Base-by-base conservation (phyloP, 2,888 invertebrate species). In the Latheticus oryzae region DNA sequence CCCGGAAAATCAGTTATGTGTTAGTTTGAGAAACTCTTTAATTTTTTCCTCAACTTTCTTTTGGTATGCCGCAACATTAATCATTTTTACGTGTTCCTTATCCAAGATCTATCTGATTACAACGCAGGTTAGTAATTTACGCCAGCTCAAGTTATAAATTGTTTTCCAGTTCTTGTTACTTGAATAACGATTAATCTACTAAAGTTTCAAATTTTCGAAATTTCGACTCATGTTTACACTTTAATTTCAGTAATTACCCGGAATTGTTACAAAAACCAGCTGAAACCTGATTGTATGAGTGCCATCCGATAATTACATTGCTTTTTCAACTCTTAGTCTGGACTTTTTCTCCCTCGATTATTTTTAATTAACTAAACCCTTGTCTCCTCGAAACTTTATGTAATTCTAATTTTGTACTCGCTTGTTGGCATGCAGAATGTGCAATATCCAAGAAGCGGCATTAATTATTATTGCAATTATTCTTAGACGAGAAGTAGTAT, bases 41-140 rank as follows among this genome's bases (percentile, higher is more conserved):
- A n/a, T n/a, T n/a, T n/a, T n/a, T n/a, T n/a, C n/a, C n/a, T n/a
- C n/a, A n/a, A n/a, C n/a, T n/a, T n/a, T n/a, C n/a, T n/a, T n/a
- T n/a, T n/a, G n/a, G n/a, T n/a, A n/a, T n/a, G n/a, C n/a, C n/a
- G n/a, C 13, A 42, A n/a, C 47, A 47, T 47, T 47, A 47, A 47
- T 47, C 47, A 47, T 47, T 47, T 42, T 42, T 47, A 32, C 47
- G 47, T 47, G 33, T 47, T 47, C 17, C 21, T 33, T 47, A 47
- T 47, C 47, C 16, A 32, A 15, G 33, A 33, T 47, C 47, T 47
- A 47, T 47, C 32, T 16, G 47, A 47, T 47, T 47, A 47, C 32
- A 42, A 15, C 13, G 42, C 15, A 42, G 21, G 47, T 26, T 15
- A 16, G 45, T 11, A 33, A 33, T 30, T 32, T 47, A 11, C 32